Conservation (phyloP, 2,797 vertebrate species). For the Steatocranus sp. region DNA sequence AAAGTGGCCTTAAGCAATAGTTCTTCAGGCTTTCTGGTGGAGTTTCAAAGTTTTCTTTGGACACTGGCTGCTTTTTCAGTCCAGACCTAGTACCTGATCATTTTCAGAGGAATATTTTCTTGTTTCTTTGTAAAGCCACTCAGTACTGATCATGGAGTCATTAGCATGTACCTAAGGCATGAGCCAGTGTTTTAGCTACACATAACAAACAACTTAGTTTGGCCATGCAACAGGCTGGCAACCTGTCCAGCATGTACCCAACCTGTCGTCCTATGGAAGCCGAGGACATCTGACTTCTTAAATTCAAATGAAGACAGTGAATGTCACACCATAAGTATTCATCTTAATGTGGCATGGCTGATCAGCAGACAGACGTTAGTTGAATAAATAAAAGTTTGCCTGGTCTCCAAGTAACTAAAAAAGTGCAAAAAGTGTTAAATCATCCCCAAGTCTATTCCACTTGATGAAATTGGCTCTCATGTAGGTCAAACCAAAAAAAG, state of each 20-base stretch:
- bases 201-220: neutral
- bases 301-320: neutral
- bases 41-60: neutral
- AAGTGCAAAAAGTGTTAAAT: neutral
- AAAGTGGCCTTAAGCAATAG: neutral
- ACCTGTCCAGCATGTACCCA: neutral
- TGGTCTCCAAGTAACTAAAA: neutral
- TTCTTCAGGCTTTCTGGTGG: neutral
- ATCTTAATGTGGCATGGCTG: neutral
- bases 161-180: neutral
- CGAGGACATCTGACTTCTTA: fast-evolving
- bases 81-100: neutral
- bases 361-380: neutral
- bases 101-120: neutral
- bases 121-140: neutral
- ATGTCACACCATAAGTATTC: neutral
- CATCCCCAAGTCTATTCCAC: fast-evolving
- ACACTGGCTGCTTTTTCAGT: neutral
- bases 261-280: fast-evolving
- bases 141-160: neutral
- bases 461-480: neutral
- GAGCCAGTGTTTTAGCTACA: neutral
- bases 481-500: neutral
- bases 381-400: neutral
- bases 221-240: fast-evolving